Evolutionary conservation across 2,797 vertebrate genomes (phyloP).

Genomic region (Crocidura indochinensis): DNA sequence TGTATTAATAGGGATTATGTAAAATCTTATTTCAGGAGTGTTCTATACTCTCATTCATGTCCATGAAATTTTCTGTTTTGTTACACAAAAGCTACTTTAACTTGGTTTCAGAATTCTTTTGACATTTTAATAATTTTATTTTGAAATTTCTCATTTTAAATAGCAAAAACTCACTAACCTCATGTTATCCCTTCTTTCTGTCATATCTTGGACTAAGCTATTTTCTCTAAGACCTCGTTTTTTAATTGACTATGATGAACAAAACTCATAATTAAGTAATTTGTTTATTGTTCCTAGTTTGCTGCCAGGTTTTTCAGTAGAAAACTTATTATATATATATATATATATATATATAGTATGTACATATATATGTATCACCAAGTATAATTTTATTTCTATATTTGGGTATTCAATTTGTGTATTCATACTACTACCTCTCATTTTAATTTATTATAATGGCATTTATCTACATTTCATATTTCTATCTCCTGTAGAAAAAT

Average conservation of each 20-base stretch:
- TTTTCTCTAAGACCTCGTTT: not conserved
- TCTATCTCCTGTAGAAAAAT: not conserved
- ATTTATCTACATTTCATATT: not conserved
- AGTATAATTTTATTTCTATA: not conserved
- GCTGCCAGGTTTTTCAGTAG: too few species aligned
- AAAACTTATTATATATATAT: not conserved
- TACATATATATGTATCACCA: too few species aligned
- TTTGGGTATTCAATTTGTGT: slow-evolving; percentile 5
- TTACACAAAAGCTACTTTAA: not conserved
- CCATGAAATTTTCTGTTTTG: not conserved
- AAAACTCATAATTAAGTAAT: not conserved
- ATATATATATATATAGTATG: not conserved
- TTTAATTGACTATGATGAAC: not conserved
- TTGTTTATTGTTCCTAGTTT: too few species aligned
- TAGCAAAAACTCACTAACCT: not conserved
- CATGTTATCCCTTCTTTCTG: not conserved
- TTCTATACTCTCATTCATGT: slow-evolving; percentile 3
- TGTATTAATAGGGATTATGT: not conserved
- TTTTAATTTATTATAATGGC: slow-evolving; percentile 18
- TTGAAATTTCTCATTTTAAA: not conserved
- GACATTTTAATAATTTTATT: not conserved
- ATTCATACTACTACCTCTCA: not conserved
- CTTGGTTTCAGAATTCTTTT: not conserved
- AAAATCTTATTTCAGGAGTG: not conserved
- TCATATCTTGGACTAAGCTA: not conserved